Evolutionary conservation across 1,140 invertebrate genomes (phyloP).

Genomic region (Asobara japonica): DNA sequence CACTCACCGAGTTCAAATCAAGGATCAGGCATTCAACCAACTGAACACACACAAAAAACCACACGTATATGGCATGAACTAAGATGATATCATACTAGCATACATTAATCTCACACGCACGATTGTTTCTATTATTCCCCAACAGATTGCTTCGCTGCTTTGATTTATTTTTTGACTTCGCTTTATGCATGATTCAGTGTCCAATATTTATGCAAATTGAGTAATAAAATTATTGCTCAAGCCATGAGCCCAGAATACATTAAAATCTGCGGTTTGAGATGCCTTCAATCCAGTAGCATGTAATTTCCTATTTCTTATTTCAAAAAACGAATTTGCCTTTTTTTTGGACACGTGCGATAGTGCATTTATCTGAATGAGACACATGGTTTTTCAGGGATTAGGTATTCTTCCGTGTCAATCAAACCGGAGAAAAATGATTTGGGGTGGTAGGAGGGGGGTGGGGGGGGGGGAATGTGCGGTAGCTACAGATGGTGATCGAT

Average conservation of each 20-base stretch:
- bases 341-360: neutral
- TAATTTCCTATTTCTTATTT: neutral
- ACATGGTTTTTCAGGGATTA: neutral
- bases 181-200: conserved; percentile 49
- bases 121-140: conserved; percentile 26
- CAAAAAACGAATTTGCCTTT: too few species aligned
- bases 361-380: neutral
- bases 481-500: conserved; percentile 25
- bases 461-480: too few species aligned
- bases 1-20: too few species aligned
- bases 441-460: neutral
- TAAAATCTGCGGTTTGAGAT: neutral
- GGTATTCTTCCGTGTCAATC: conserved; percentile 25
- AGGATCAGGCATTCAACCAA: too few species aligned
- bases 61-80: too few species aligned
- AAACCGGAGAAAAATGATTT: neutral
- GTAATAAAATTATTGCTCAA: conserved; percentile 44
- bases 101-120: too few species aligned
- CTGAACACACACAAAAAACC: too few species aligned
- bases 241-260: conserved; percentile 35
- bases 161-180: conserved; percentile 37
- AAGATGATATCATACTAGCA: too few species aligned
- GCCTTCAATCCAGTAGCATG: conserved; percentile 4
- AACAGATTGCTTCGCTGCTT: neutral
- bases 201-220: conserved; percentile 57